Base-by-base conservation (phyloP, 2,888 invertebrate genomes). In the Tanypteryx hageni region DNA sequence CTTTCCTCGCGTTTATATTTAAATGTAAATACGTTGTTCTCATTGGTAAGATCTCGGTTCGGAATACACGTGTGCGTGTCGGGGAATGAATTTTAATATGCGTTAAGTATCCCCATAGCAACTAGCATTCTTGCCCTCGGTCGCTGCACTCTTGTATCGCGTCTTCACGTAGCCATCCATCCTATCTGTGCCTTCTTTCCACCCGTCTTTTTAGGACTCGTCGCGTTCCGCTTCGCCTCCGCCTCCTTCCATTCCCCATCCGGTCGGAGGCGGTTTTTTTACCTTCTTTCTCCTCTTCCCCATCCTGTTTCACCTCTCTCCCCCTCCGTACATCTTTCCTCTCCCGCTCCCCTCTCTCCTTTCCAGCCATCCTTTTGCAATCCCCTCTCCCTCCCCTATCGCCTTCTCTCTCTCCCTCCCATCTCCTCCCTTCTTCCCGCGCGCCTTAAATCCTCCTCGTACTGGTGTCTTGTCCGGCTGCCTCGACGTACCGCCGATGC, bases 161-260 rank as follows among this genome's bases (percentile, higher is more conserved):
- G 44, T 44, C 44, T 44, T 5, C 44, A 44, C 5, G 5, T 44
- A 44, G 44, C 44, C 44, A 5, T 44, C 44, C 44, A 44, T 44
- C 5, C 44, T 44, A 44, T 44, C 44, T 44, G 44, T 44, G 44
- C 44, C 44, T 44, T 44, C 44, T 44, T 44, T 44, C 44, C 44
- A 44, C 44, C 44, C 5, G 1, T 44, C 44, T 1, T 44, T 44
- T 44, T 44, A 44, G 44, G 5, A 44, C 44, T 22, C 68, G 0
- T 68, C 16, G n/a, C 76, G 76, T 76, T 76, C 27, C 76, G 76
- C 76, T 76, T 27, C 22, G 76, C 76, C 27, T 0, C 22, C 76
- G 13, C 61, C 61, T 27, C 76, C 76, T 76, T 76, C 76, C 27
- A 76, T 27, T 76, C 76, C 76, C 76, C 76, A 76, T 76, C 76